phyloP scores from a whole-genome alignment of 2,113 vertebrate genomes.

The Pseudolaguvia tuberculata region DNA sequence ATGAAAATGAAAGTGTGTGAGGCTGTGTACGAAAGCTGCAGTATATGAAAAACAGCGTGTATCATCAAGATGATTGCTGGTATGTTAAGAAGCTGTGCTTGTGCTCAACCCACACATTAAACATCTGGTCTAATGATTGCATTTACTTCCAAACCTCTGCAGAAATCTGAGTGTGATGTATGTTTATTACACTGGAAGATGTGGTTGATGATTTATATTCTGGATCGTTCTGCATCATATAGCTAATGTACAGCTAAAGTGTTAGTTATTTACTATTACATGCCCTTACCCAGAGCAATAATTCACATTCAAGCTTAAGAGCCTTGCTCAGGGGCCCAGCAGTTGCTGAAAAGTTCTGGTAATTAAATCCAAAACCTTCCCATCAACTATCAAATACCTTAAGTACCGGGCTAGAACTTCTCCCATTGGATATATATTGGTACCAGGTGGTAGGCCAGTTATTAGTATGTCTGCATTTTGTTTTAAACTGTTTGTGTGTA shows the following conservation, averaged over 20 bases:
- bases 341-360: no score
- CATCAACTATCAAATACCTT: no score
- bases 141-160: neutral
- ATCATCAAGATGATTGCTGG: neutral
- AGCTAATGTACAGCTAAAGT: constrained; percentile 2
- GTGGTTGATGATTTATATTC: neutral
- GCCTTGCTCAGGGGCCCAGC: no score
- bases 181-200: neutral
- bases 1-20: neutral
- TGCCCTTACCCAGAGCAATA: no score
- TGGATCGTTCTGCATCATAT: no score
- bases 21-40: neutral
- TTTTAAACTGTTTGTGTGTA: no score
- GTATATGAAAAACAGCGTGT: neutral
- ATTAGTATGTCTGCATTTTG: no score
- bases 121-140: constrained; percentile 17
- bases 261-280: neutral
- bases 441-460: neutral
- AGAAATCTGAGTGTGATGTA: neutral
- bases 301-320: no score
- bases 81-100: constrained; percentile 1
- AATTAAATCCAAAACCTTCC: no score
- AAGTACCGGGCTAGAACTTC: no score
- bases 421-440: neutral
- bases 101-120: constrained; percentile 9